Percentiles rank a stretch among this genome's conserved stretches.
Evolutionary conservation across 2,797 vertebrate species (phyloP).

Genomic region (Propithecus deckenii): DNA sequence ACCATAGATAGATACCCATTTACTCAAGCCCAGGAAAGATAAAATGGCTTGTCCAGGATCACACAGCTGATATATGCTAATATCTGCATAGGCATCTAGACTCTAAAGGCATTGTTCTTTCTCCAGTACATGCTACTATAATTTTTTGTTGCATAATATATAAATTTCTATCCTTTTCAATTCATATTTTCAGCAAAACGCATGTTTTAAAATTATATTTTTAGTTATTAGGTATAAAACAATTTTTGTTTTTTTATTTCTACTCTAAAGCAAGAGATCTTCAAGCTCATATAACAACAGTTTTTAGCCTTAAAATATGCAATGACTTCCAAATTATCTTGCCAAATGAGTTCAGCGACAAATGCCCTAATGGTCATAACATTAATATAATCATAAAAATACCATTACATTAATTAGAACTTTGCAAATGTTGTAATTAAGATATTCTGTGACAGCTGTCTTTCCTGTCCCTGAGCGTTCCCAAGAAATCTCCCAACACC

Average conservation of each 20-base stretch:
- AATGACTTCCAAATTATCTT: conserved; percentile 82
- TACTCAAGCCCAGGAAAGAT: not conserved
- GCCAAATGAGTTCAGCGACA: conserved; percentile 79
- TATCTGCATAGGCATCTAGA: not conserved
- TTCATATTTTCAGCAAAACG: not conserved
- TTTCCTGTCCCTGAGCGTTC: conserved; percentile 83
- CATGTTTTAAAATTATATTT: not conserved
- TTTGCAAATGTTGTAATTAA: conserved; percentile 87
- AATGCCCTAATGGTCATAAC: conserved; percentile 81
- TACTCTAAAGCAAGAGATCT: conserved; percentile 8
- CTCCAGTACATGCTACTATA: not conserved
- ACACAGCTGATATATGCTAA: not conserved
- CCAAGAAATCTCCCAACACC: conserved; percentile 85
- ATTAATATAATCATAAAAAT: conserved; percentile 88
- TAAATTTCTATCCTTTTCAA: not conserved
- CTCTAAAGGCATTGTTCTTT: not conserved
- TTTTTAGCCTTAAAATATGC: conserved; percentile 71
- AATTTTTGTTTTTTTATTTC: conserved; percentile 27
- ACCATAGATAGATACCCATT: not conserved
- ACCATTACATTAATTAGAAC: conserved; percentile 88
- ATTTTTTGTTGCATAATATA: not conserved
- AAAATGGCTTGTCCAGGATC: not conserved
- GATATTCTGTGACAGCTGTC: conserved; percentile 86
- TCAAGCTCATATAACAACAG: conserved; percentile 20
- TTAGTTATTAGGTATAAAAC: conserved; percentile 34